phyloP scores from a whole-genome alignment of 2,888 invertebrate species.

The Autographa pulchrina region DNA sequence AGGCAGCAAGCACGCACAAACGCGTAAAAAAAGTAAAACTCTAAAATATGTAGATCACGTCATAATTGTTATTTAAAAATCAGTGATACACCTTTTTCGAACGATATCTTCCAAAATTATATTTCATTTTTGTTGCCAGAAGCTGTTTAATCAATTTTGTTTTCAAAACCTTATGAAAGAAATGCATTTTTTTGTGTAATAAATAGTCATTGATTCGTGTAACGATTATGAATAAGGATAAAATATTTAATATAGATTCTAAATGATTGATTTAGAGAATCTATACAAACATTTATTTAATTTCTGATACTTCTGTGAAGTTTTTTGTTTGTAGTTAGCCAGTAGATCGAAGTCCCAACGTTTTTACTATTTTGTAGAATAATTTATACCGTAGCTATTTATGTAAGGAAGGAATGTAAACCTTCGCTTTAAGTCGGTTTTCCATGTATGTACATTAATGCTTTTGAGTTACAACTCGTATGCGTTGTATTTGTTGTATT shows the following conservation, averaged over 20 bases:
- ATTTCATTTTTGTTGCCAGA: background rate
- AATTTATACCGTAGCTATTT: background rate
- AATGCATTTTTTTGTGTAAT: no score
- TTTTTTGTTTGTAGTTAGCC: slow-evolving; percentile 7
- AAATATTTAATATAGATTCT: background rate
- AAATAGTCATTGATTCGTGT: background rate
- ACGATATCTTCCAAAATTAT: background rate
- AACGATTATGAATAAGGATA: slow-evolving; percentile 1
- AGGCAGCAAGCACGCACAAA: slow-evolving; percentile 57
- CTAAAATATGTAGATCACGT: background rate
- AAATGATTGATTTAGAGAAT: background rate
- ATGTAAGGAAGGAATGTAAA: background rate
- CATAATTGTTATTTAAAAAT: background rate
- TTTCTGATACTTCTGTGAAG: slow-evolving; percentile 21
- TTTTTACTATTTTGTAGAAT: background rate
- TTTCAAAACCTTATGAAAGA: no score
- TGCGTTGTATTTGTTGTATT: slow-evolving; percentile 2
- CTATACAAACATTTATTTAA: background rate
- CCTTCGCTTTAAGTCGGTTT: background rate
- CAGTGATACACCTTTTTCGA: background rate
- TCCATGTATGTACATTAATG: background rate
- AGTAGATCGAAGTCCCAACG: background rate
- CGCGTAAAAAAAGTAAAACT: slow-evolving; percentile 19
- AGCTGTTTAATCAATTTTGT: background rate
- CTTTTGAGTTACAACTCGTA: background rate